Conservation (phyloP, 2,888 invertebrate species). For the Agrilus mali region DNA sequence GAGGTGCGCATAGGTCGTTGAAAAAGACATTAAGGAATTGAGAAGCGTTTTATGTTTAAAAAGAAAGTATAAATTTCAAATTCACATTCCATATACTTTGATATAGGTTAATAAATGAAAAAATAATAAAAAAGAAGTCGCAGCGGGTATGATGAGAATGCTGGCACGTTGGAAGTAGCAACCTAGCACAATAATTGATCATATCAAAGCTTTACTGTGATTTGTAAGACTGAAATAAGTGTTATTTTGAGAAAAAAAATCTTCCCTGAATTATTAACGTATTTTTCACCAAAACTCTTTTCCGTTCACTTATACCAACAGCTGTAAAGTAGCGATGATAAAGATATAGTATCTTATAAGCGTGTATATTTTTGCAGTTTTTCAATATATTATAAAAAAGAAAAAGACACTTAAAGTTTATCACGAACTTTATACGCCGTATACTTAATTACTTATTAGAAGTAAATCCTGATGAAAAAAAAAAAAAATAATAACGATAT, state of each 20-base stretch:
- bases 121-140: neutral
- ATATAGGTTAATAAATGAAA: constrained; percentile 8
- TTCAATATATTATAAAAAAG: constrained; percentile 23
- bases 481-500: too few relatives aligned
- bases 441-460: constrained; percentile 23
- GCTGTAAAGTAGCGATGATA: constrained; percentile 23
- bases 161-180: constrained; percentile 16
- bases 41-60: neutral
- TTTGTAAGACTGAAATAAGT: constrained; percentile 42
- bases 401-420: constrained; percentile 20
- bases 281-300: constrained; percentile 9
- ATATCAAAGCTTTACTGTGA: constrained; percentile 45
- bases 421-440: constrained; percentile 21
- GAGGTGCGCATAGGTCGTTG: too few relatives aligned
- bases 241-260: constrained; percentile 35
- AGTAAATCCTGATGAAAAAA: neutral
- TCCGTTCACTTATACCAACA: constrained; percentile 21
- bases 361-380: constrained; percentile 34
- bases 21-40: neutral
- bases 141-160: neutral
- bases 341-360: constrained; percentile 21
- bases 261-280: constrained; percentile 17
- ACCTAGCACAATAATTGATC: constrained; percentile 40
- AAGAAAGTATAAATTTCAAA: constrained; percentile 1
- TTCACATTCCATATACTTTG: constrained; percentile 1